phyloP scores from a whole-genome alignment of 2,888 invertebrate species.

The Cerceris rybyensis region DNA sequence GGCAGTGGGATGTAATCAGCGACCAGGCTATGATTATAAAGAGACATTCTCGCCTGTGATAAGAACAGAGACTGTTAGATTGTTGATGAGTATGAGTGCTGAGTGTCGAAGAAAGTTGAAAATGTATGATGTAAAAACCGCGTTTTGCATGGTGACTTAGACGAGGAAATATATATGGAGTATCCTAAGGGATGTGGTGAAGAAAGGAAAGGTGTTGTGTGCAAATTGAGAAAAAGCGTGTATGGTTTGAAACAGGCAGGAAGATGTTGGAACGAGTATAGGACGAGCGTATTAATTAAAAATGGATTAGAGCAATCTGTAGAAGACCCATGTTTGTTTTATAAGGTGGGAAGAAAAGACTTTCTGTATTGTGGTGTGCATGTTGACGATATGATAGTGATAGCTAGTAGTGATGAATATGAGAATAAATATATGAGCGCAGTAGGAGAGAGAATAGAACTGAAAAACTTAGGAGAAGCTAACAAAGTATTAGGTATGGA shows the following conservation, averaged over 20 bases:
- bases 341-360: too few relatives aligned
- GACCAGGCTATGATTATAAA: too few relatives aligned
- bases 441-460: neutral
- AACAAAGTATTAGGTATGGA: constrained; percentile 19
- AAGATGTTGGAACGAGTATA: neutral
- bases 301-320: neutral
- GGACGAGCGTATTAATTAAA: neutral
- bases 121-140: neutral
- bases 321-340: too few relatives aligned
- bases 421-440: neutral
- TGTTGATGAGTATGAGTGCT: too few relatives aligned
- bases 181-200: neutral
- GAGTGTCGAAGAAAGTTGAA: neutral
- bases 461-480: neutral
- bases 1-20: too few relatives aligned
- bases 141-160: neutral
- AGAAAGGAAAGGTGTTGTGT: neutral
- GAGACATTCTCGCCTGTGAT: too few relatives aligned
- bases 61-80: too few relatives aligned
- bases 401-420: neutral
- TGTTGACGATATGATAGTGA: neutral
- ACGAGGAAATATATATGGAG: neutral
- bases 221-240: neutral
- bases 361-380: too few relatives aligned
- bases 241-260: constrained; percentile 10